Evolutionary conservation across 1,140 invertebrate genomes (phyloP).

Genomic region (Proales similis): DNA sequence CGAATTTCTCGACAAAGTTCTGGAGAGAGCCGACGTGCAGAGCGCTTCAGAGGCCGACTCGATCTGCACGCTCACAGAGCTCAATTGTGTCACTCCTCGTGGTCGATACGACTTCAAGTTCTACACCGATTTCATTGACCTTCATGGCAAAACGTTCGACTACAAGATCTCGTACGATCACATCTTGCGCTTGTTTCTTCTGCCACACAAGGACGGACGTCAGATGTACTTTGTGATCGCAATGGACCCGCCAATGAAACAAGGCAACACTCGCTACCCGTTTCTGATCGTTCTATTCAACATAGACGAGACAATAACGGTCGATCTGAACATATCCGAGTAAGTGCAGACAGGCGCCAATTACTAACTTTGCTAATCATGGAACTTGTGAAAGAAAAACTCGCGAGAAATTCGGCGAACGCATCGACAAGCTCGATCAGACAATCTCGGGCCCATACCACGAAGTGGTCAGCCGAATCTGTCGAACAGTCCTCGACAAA

Average conservation of each 20-base stretch:
- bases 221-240: slow-evolving; percentile 96
- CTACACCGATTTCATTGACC: slow-evolving; percentile 90
- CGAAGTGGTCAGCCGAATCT: slow-evolving; percentile 87
- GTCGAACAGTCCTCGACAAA: slow-evolving; percentile 87
- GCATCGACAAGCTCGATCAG: slow-evolving; percentile 71
- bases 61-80: slow-evolving; percentile 88
- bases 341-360: slow-evolving; percentile 49
- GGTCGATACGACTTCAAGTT: slow-evolving; percentile 99
- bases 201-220: slow-evolving; percentile 93
- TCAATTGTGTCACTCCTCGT: slow-evolving; percentile 78
- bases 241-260: slow-evolving; percentile 96
- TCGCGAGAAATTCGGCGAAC: slow-evolving; percentile 76
- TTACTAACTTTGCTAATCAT: neutral
- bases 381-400: slow-evolving; percentile 62
- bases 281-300: slow-evolving; percentile 89
- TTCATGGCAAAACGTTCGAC: slow-evolving; percentile 99
- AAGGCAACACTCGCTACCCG: slow-evolving; percentile 86
- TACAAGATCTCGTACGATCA: slow-evolving; percentile 98
- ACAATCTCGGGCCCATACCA: slow-evolving; percentile 84
- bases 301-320: slow-evolving; percentile 73
- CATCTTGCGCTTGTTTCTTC: slow-evolving; percentile 80
- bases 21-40: slow-evolving; percentile 93
- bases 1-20: slow-evolving; percentile 82
- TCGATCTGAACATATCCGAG: slow-evolving; percentile 84
- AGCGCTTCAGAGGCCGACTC: slow-evolving; percentile 86